Evolutionary conservation across 2,113 vertebrate genomes (phyloP).

Genomic region (Nipponia nippon): DNA sequence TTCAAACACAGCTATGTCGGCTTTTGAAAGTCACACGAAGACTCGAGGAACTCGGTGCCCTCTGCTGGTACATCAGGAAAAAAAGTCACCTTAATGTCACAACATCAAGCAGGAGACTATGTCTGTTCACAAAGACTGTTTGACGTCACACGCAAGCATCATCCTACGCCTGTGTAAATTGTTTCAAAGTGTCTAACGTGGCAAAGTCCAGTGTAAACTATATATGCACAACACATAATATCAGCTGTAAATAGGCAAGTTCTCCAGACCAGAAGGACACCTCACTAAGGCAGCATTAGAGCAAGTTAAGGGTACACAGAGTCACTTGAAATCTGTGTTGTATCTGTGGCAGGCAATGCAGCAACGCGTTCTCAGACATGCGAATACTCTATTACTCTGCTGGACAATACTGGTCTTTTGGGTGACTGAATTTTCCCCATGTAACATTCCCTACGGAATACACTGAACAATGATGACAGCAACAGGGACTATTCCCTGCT

Average conservation of each 20-base stretch:
- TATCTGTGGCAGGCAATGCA: neutral
- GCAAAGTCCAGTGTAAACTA: neutral
- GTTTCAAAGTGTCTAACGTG: neutral
- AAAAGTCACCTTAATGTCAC: neutral
- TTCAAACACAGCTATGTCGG: neutral
- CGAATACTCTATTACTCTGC: neutral
- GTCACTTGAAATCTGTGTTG: neutral
- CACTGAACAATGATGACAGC: neutral
- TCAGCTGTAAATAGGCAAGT: neutral
- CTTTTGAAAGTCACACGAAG: neutral
- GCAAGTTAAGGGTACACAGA: neutral
- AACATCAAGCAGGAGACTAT: neutral
- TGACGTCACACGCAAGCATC: neutral
- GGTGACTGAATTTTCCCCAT: neutral
- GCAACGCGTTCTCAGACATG: neutral
- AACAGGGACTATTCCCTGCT: neutral
- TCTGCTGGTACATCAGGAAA: neutral
- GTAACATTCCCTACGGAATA: neutral
- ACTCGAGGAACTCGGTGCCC: neutral
- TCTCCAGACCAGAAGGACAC: neutral
- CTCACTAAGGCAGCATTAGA: neutral
- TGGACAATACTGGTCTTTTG: neutral
- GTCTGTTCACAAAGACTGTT: neutral
- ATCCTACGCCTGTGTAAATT: neutral
- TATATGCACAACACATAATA: rapidly evolving